Base-by-base conservation (phyloP, 1,140 invertebrate species). In the Drosophila tristis region DNA sequence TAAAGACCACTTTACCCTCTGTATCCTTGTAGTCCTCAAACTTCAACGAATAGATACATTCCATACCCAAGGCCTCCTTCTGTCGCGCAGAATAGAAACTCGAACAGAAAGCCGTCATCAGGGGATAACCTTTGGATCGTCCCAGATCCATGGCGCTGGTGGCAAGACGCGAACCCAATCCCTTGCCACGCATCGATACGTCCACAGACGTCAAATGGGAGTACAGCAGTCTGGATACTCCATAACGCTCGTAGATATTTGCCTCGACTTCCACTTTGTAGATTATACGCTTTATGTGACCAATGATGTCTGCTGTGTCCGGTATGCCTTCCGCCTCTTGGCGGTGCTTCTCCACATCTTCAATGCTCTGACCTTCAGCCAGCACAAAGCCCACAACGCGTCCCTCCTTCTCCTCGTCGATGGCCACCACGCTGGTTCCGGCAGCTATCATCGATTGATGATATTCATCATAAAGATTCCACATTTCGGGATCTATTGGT, bases 71-170 rank as follows among this genome's bases (percentile, higher is more conserved):
- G 0, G 74, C 58, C 13, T 77, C 51, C 35, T 79, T 79, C 7
- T 79, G 77, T 0, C 68, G 45, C 0, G 74, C 74, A 11, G 77
- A 77, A n/a, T 73, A 79, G 39, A 39, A 79, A 25, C 77, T 79
- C 13, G 59, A 29, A 49, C 74, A 79, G 29, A 74, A 77, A 43
- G 77, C 77, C 2, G 11, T 8, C 71, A 80, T 78, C 2, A 80
- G 45, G 2, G 78, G 75, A 16, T 56, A 75, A 0, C 78, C 75
- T 31, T 57, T 50, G 7, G 48, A 43, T 16, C 72, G 62, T 1
- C 75, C 78, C 1, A 80, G 39, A 11, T 75, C 78, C 54, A 78
- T 78, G 4, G 75, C 58, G 2, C 54, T 45, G 16, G 62, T 45
- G 25, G 75, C 62, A 0, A 80, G 51, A 4, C 75, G 57, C 3